Evolutionary conservation across 2,888 invertebrate species (phyloP).

Genomic region (Drosophila robusta): DNA sequence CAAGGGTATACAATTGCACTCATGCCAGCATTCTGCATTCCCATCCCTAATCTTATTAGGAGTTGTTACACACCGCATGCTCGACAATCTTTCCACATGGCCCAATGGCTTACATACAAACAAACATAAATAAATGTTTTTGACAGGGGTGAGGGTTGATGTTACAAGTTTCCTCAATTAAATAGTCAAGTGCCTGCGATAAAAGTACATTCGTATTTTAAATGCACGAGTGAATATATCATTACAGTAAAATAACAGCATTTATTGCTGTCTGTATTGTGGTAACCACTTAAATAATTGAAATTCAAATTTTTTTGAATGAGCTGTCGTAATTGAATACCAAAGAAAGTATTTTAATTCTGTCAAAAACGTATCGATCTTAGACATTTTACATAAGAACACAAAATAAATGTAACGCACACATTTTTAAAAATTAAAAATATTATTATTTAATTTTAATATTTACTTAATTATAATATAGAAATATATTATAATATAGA

Average conservation of each 20-base stretch:
- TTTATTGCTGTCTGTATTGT: not conserved
- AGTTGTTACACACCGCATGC: constrained; percentile 34
- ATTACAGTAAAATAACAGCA: not conserved
- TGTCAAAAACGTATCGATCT: too few species aligned
- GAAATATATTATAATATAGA: too few species aligned
- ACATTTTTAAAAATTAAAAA: too few species aligned
- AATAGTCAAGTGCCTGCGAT: constrained; percentile 67
- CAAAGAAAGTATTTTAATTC: not conserved
- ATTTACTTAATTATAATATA: too few species aligned
- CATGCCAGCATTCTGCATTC: constrained; percentile 1
- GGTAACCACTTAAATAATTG: not conserved
- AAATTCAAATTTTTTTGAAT: not conserved
- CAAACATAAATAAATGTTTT: constrained; percentile 28
- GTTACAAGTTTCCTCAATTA: constrained; percentile 60
- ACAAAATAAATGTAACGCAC: too few species aligned
- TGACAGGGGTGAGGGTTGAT: constrained; percentile 15
- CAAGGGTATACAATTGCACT: constrained; percentile 7
- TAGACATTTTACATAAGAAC: too few species aligned
- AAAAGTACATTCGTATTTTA: constrained; percentile 2
- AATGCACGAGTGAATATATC: not conserved
- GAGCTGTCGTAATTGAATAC: not conserved
- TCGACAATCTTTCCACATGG: constrained; percentile 56
- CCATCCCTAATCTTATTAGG: constrained; percentile 28
- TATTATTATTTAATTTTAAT: too few species aligned
- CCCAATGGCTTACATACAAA: constrained; percentile 35